Conservation (phyloP, 2,888 invertebrate species). For the Stegana nigrithorax region DNA sequence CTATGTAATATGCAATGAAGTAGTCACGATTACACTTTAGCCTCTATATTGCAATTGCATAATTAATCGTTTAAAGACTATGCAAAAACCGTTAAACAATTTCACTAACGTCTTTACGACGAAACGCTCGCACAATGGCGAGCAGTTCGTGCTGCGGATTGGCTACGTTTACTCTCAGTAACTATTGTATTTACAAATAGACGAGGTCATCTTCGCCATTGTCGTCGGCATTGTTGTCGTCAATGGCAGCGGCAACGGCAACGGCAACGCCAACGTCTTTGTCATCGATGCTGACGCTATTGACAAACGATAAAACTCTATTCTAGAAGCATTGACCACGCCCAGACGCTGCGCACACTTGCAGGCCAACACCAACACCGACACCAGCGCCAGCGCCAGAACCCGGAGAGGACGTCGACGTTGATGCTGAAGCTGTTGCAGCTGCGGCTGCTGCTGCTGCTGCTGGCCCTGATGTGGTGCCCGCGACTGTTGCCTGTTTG, state of each 20-base stretch:
- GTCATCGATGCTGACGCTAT: neutral
- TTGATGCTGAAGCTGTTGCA: constrained; percentile 12
- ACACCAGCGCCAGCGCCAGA: no score
- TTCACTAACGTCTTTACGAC: constrained; percentile 4
- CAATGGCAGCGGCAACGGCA: constrained; percentile 24
- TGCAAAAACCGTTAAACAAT: neutral
- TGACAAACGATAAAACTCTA: constrained; percentile 43
- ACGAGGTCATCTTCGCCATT: constrained; percentile 49
- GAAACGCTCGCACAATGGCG: no score
- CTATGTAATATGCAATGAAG: constrained; percentile 2
- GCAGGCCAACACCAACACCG: constrained; percentile 44
- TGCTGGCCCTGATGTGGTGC: constrained; percentile 28
- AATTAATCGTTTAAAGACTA: constrained; percentile 1
- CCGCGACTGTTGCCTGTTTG: no score
- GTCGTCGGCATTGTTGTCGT: constrained; percentile 11
- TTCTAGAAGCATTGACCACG: constrained; percentile 67
- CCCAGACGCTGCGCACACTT: constrained; percentile 55
- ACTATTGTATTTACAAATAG: constrained; percentile 58
- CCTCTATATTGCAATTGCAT: constrained; percentile 3
- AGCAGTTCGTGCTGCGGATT: neutral
- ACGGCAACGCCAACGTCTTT: neutral
- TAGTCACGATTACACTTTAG: constrained; percentile 13
- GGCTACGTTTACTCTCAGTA: neutral
- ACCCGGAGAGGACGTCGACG: constrained; percentile 34
- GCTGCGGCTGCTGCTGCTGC: constrained; percentile 19